Base-by-base conservation (phyloP, 2,888 invertebrate species). In the Campoletis raptor region DNA sequence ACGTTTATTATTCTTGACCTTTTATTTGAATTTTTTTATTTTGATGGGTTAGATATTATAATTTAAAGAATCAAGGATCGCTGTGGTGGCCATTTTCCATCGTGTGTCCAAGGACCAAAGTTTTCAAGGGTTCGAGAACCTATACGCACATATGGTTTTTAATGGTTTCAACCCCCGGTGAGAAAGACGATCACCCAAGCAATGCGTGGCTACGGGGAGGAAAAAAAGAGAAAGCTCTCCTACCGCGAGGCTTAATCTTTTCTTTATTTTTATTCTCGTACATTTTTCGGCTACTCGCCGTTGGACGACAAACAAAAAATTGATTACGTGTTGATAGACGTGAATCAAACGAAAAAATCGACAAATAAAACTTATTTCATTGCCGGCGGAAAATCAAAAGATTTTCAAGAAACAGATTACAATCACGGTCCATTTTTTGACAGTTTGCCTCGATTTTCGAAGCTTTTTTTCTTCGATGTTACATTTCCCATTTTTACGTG, bases 181-280 rank as follows among this genome's bases (percentile, higher is more conserved):
- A 57, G 57, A 57, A 24, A 57, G 10, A 4, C 12, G 24, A 12
- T 24, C 30, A 30, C 30, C 30, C 7, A 15, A 30, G 30, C 61
- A 15, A 15, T 61, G 30, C 61, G 24, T 10, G 12, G 12, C 24
- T 3, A 30, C 30, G 61, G 30, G 24, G 61, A 15, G 61, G 12
- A 30, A 61, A 30, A 57, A 57, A 61, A 61, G 7, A n/a, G 61
- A 30, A 61, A 61, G 61, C 61, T 61, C 61, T 61, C 61, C 61
- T 61, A 30, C 61, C 30, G 30, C 30, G 61, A 61, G 12, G 61
- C 61, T 30, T 1, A 1, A 15, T 30, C 24, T 8, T 61, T 12
- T 15, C 30, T 12, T 61, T 12, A 30, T 24, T 54, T 21, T 54
- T 54, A 10, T 18, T 54, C 5, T n/a, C 21, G 2, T 10, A 10